Evolutionary conservation across 2,888 invertebrate species (phyloP), one percentile per base, ranked within the genome.

Genomic region (Pandemis cinnamomeana): DNA sequence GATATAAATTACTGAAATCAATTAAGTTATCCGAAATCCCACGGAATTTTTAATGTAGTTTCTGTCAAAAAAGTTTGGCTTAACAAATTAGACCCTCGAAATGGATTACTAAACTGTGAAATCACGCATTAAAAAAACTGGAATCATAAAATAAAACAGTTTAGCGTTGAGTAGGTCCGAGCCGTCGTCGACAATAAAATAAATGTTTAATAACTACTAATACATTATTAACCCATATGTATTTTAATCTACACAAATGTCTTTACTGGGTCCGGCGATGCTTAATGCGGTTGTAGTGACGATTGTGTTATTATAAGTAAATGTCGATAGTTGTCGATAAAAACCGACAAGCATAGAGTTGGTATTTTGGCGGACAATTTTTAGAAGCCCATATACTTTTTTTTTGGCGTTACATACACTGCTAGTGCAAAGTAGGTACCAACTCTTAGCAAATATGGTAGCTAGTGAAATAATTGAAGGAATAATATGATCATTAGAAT

Each of bases 231-330:
- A 85, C 81, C 81, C 80, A 84, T 84, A 86, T 85, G 84, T 85
- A 84, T 91, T 90, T 89, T 92, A 91, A 91, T 91, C 88, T 89
- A 87, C 86, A 87, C 85, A 87, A 87, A 91, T 86, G 87, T 87
- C 86, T 89, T 58, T 84, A 82, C 80, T 88, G 83, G 79, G 83
- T 80, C 81, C 80, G 77, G 80, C 81, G 81, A 82, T 82, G 79
- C 80, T 78, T 78, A 79, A 74, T 76, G 76, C 80, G 82, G 76
- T 79, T 53, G 75, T 80, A 84, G 83, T 67, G 83, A 75, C 80
- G 85, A 66, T 51, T 27, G 44, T n/a, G 42, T 46, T 10, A 64
- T 75, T 67, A 41, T 78, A 77, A 79, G 77, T 80, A 70, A 63
- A 71, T 67, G 36, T 67, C 53, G 41, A 67, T 67, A 67, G 6